Conservation (phyloP, 2,888 invertebrate genomes). For the Cecidostiba fungosa region DNA sequence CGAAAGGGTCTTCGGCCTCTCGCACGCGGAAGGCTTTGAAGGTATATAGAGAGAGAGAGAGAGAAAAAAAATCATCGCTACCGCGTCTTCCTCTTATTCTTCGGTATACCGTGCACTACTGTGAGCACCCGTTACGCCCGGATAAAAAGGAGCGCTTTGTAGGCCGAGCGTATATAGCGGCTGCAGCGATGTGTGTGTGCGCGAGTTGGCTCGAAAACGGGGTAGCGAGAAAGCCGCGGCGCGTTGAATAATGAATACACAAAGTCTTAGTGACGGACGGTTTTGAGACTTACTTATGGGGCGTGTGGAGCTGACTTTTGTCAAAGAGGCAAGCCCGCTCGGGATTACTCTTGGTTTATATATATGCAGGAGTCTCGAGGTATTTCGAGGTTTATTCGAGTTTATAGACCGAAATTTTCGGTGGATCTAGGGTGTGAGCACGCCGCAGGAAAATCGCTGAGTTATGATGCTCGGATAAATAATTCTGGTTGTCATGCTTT, state of each 20-base stretch:
- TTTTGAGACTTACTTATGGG: conserved; percentile 15
- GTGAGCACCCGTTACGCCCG: conserved; percentile 10
- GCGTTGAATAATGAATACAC: conserved; percentile 43
- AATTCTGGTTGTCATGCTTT: conserved; percentile 16
- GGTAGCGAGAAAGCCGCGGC: not conserved
- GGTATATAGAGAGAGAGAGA: not conserved
- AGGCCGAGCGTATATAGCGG: not conserved
- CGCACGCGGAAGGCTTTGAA: conserved; percentile 4
- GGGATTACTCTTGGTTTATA: not conserved
- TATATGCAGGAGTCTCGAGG: not conserved
- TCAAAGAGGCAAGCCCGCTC: not conserved
- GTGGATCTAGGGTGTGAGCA: not conserved
- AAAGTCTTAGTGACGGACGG: conserved; percentile 25
- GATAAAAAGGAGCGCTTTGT: conserved; percentile 42
- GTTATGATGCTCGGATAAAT: conserved; percentile 1
- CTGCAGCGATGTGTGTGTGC: not conserved
- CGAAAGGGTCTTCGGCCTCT: conserved; percentile 10
- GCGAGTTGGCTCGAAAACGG: not conserved
- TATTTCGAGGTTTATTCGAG: not conserved
- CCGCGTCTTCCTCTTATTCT: not conserved
- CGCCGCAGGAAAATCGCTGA: conserved; percentile 12
- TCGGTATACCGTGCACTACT: not conserved
- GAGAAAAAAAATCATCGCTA: conserved; percentile 6
- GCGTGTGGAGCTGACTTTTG: conserved; percentile 1
- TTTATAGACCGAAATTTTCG: conserved; percentile 21